A percentile compares a stretch with the other conserved stretches of the same genome.
These are phyloP conservation scores for Prionailurus viverrinus DNA, from an alignment of 2,113 vertebrate species.

Conservation along the genomic window DNA sequence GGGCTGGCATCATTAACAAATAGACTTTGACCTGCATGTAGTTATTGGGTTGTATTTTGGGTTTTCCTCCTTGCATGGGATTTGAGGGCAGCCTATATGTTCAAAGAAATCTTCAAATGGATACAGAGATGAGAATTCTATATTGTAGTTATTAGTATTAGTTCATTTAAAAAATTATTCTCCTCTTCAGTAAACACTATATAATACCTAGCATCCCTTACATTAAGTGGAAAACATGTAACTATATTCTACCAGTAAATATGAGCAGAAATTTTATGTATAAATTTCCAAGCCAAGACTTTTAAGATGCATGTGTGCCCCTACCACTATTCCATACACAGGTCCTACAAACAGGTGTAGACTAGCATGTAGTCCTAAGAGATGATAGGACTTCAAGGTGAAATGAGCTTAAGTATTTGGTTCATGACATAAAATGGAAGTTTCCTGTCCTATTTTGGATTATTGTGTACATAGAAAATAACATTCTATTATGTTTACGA, in stretches of 20 bases:
- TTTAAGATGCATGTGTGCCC: background rate
- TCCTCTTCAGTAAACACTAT: background rate
- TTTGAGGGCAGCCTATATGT: background rate
- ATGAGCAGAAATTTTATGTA: background rate
- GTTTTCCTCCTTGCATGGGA: background rate
- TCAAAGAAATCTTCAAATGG: background rate
- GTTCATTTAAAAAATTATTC: background rate
- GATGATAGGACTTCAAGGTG: background rate
- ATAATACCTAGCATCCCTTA: background rate
- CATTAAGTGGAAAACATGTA: background rate
- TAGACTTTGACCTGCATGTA: background rate
- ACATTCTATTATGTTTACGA: background rate
- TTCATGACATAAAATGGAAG: slow-evolving; percentile 1
- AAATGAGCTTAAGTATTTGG: background rate
- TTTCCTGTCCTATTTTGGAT: background rate
- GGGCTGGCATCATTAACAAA: background rate
- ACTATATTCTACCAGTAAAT: background rate
- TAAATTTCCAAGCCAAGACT: background rate
- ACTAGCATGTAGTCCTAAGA: background rate
- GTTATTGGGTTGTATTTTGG: background rate
- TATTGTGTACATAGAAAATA: background rate
- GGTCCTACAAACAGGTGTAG: background rate
- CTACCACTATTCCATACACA: background rate
- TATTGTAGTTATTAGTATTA: background rate
- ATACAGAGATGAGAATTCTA: background rate